Evolutionary conservation across 2,888 invertebrate species (phyloP), one percentile per base, ranked within the genome.

Genomic region (Acleris literana): DNA sequence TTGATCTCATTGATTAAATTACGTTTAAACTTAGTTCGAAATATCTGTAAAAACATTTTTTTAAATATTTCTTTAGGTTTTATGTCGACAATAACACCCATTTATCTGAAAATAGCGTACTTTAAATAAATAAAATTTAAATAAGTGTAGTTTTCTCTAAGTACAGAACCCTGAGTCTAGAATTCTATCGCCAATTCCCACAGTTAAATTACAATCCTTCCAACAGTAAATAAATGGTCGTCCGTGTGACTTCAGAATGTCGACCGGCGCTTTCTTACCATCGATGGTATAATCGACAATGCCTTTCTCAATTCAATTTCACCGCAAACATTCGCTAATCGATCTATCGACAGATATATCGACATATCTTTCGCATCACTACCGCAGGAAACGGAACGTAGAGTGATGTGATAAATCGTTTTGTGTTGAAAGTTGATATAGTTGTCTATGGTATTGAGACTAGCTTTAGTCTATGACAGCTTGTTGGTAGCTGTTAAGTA

Each of bases 301-400:
- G 71, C 79, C 78, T 81, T 80, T 80, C 82, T 76, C 76, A 69
- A 70, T 71, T 82, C 81, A 81, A 77, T 86, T 85, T 82, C 82
- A 81, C 82, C 71, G 71, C 76, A 80, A 78, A 76, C 73, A 81
- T 78, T 79, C 74, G 75, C 72, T 58, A 67, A 63, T 63, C 58
- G 63, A 63, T 63, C 43, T 53, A 63, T 67, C 60, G 60, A 51
- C 22, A 39, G 25, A 59, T 63, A 29, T 53, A 63, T 67, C 52
- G 60, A 51, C 22, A 39, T 17, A 59, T 59, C 58, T 25, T 57
- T 57, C 49, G 65, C 65, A 56, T 65, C 65, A 65, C 65, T 56
- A 65, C 56, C 55, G 46, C 16, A 29, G 65, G 65, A 65, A 65
- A 56, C 55, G 33, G 65, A 65, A 65, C 65, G 60, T 52, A 39